Evolutionary conservation across 2,888 invertebrate genomes (phyloP).

Genomic region (Girardia tigrina): DNA sequence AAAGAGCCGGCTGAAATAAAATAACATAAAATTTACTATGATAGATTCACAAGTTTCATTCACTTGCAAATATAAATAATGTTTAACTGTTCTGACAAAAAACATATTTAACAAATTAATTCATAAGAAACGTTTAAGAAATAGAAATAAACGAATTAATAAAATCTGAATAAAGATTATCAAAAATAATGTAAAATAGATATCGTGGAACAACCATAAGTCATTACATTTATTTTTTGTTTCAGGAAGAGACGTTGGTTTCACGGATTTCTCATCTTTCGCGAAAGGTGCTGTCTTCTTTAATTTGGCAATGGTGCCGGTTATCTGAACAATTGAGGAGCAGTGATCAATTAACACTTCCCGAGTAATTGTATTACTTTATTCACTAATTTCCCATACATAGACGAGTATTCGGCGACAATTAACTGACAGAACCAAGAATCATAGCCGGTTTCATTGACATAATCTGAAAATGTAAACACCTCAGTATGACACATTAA

Average conservation of each 20-base stretch:
- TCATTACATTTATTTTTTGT: neutral
- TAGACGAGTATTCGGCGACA: neutral
- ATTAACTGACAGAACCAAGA: neutral
- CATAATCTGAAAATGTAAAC: neutral
- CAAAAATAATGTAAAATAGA: neutral
- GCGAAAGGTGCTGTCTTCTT: neutral
- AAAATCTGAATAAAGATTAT: neutral
- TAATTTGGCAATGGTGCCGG: neutral
- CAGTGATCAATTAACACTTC: too few relatives aligned
- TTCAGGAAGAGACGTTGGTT: neutral
- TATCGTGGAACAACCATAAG: neutral
- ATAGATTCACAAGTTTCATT: too few relatives aligned
- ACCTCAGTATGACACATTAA: too few relatives aligned
- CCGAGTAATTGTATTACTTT: neutral
- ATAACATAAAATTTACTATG: neutral
- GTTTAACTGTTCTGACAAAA: too few relatives aligned
- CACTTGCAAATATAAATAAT: too few relatives aligned
- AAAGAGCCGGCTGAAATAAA: neutral
- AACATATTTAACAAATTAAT: too few relatives aligned
- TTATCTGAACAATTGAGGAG: neutral
- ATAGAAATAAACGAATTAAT: too few relatives aligned
- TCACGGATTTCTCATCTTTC: neutral
- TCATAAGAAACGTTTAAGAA: too few relatives aligned
- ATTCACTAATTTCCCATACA: neutral
- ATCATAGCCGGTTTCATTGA: constrained; percentile 12